phyloP scores from a whole-genome alignment of 2,113 vertebrate species.

The Anhinga rufa region DNA sequence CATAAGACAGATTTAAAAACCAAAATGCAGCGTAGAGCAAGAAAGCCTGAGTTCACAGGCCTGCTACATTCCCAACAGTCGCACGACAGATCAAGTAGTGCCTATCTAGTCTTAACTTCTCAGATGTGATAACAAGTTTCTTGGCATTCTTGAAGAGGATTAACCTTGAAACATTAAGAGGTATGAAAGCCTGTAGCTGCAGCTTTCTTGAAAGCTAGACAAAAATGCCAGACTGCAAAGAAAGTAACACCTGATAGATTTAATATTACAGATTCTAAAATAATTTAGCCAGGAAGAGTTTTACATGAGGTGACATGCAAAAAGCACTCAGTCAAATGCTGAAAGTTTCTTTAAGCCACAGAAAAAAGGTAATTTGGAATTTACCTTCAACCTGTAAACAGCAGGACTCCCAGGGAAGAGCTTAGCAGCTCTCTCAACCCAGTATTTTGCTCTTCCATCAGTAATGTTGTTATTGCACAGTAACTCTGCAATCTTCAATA shows the following conservation, averaged over 20 bases:
- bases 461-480: conserved; percentile 80
- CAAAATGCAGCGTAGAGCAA: not conserved
- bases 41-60: not conserved
- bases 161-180: not conserved
- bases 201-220: not conserved
- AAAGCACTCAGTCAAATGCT: not conserved
- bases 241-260: not conserved
- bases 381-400: conserved; percentile 90
- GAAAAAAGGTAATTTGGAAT: not conserved
- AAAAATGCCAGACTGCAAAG: not conserved
- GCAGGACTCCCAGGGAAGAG: conserved; percentile 85
- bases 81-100: not conserved
- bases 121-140: not conserved
- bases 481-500: conserved; percentile 94
- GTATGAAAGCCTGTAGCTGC: not conserved
- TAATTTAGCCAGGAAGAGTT: not conserved
- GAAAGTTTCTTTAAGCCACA: not conserved
- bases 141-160: not conserved
- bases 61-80: not conserved
- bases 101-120: not conserved
- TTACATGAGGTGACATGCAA: not conserved
- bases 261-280: not conserved
- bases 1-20: not conserved
- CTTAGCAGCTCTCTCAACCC: conserved; percentile 94
- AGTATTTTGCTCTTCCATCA: conserved; percentile 92